A percentile compares a stretch with the other conserved stretches of the same genome.
Evolutionary conservation across 2,113 vertebrate genomes (phyloP).

Genomic region (Physeter macrocephalus): DNA sequence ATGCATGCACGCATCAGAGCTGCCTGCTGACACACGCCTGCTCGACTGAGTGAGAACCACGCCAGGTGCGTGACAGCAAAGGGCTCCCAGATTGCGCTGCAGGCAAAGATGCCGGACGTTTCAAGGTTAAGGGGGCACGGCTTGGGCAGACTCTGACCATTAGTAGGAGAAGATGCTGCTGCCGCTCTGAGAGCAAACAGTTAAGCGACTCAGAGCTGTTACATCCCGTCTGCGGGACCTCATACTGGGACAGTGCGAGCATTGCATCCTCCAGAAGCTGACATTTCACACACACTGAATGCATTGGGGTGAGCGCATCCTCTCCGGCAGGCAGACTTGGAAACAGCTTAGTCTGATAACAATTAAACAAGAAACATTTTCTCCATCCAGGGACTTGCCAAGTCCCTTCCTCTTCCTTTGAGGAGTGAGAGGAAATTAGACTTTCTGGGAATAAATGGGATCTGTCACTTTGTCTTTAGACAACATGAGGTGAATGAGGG

Average conservation of each 20-base stretch:
- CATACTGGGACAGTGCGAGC: conserved; percentile 55
- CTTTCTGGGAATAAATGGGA: conserved; percentile 36
- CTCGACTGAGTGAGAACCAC: conserved; percentile 51
- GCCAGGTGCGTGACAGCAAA: not conserved
- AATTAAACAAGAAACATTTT: conserved; percentile 70
- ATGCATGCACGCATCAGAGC: conserved; percentile 15
- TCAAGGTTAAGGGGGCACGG: not conserved
- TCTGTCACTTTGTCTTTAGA: conserved; percentile 5
- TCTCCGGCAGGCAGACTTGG: conserved; percentile 41
- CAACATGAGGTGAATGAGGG: not conserved
- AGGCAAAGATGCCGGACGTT: conserved; percentile 48
- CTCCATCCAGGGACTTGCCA: conserved; percentile 35
- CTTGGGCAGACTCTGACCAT: not conserved
- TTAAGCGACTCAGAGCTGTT: conserved; percentile 67
- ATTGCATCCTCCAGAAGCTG: conserved; percentile 65
- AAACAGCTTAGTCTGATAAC: conserved; percentile 62
- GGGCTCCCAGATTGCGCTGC: conserved; percentile 9
- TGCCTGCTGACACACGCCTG: not conserved
- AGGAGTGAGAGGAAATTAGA: conserved; percentile 44
- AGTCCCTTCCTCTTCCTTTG: conserved; percentile 38
- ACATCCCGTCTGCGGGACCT: conserved; percentile 66
- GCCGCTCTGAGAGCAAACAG: conserved; percentile 55
- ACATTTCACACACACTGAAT: conserved; percentile 66
- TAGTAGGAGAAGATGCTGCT: not conserved
- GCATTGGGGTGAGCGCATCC: conserved; percentile 47